These are phyloP conservation scores for Istiophorus platypterus DNA, from an alignment of 2,113 vertebrate genomes.

Conservation along the genomic window DNA sequence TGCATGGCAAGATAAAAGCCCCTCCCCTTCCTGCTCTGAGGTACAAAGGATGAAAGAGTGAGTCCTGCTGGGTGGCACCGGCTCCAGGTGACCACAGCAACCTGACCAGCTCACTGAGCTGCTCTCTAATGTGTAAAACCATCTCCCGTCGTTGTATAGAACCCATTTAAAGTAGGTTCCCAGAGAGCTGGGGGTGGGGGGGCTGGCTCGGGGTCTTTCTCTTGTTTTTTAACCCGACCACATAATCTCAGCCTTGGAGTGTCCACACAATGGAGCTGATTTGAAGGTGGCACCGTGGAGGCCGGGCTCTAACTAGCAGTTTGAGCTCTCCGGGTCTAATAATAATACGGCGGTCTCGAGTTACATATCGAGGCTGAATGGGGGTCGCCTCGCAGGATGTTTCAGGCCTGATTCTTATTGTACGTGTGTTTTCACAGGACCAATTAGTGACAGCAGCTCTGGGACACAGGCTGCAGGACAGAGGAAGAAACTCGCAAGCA, in stretches of 20 bases:
- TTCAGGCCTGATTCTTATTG: slow-evolving; percentile 29
- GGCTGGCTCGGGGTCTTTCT: slow-evolving; percentile 51
- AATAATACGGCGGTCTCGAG: slow-evolving; percentile 70
- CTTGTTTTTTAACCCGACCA: slow-evolving; percentile 75
- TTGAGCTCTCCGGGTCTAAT: slow-evolving; percentile 53
- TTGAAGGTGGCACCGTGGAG: slow-evolving; percentile 79
- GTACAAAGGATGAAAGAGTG: slow-evolving; percentile 84
- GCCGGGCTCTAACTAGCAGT: slow-evolving; percentile 67
- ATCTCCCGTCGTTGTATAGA: slow-evolving; percentile 73
- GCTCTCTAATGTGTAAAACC: slow-evolving; percentile 71
- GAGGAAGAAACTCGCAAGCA: background rate
- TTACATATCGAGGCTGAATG: slow-evolving; percentile 75
- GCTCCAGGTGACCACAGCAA: slow-evolving; percentile 85
- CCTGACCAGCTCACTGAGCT: slow-evolving; percentile 74
- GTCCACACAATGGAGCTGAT: slow-evolving; percentile 76
- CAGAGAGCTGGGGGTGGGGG: slow-evolving; percentile 15
- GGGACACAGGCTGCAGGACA: background rate
- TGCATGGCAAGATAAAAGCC: slow-evolving; percentile 74
- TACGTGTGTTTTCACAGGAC: slow-evolving; percentile 41
- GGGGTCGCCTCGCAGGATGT: slow-evolving; percentile 44
- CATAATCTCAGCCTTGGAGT: slow-evolving; percentile 80
- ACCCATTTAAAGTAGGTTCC: slow-evolving; percentile 68
- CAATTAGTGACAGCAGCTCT: slow-evolving; percentile 55
- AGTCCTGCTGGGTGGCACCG: slow-evolving; percentile 80
- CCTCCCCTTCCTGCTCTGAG: slow-evolving; percentile 62